Evolutionary conservation across 2,113 vertebrate genomes (phyloP).

Genomic region (Bolborhynchus lineola): DNA sequence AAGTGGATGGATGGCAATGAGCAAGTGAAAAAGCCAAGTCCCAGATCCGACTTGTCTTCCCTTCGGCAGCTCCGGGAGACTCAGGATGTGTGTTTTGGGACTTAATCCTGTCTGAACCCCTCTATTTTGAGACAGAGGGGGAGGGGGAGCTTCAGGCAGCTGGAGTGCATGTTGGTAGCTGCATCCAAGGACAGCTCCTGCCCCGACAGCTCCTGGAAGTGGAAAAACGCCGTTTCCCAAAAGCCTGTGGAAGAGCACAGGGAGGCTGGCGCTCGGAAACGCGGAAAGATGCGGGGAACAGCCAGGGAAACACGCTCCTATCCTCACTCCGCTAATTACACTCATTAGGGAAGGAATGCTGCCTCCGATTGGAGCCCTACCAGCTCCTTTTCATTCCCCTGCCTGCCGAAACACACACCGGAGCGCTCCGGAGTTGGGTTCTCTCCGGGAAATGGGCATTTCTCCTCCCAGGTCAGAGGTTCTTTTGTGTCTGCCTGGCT

Average conservation of each 20-base stretch:
- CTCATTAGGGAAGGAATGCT: constrained; percentile 5
- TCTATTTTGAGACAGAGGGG: not conserved
- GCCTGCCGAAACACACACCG: not conserved
- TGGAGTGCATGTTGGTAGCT: not conserved
- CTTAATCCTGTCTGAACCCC: not conserved
- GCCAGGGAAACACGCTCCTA: not conserved
- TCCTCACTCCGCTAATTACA: not conserved
- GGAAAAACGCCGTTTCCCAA: not conserved
- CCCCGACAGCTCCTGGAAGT: not conserved
- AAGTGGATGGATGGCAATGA: not conserved
- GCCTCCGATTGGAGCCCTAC: not conserved
- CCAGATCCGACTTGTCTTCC: not conserved
- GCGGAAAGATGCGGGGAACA: not conserved
- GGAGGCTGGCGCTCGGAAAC: not conserved
- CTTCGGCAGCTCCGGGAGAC: not conserved
- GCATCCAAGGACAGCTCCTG: not conserved
- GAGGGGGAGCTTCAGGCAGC: not conserved
- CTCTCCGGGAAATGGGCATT: not conserved
- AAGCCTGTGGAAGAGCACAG: not conserved
- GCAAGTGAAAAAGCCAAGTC: not conserved
- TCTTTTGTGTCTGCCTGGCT: constrained; percentile 56
- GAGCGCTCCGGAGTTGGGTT: not conserved
- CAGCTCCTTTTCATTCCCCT: constrained; percentile 14
- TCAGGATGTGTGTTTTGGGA: not conserved
- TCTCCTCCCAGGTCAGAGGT: constrained; percentile 26